These are phyloP conservation scores for Struthidea cinerea DNA, from an alignment of 2,113 vertebrate genomes.

Conservation along the genomic window DNA sequence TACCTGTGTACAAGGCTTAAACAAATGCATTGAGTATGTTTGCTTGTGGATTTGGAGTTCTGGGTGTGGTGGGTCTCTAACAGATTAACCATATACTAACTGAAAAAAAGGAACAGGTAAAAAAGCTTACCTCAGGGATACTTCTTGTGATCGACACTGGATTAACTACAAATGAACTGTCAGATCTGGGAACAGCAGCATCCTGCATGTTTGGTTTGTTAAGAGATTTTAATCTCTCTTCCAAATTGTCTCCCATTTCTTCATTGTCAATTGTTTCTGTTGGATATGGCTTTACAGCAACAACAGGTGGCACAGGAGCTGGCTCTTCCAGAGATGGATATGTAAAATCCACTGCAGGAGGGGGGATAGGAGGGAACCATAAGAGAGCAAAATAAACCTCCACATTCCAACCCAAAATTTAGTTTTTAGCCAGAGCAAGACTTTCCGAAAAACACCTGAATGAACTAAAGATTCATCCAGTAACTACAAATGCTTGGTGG, in stretches of 20 bases:
- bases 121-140: slow-evolving; percentile 82
- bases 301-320: slow-evolving; percentile 59
- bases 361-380: neutral
- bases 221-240: slow-evolving; percentile 61
- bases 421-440: neutral
- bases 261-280: slow-evolving; percentile 64
- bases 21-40: neutral
- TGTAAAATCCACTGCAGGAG: slow-evolving; percentile 87
- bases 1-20: neutral
- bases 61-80: neutral
- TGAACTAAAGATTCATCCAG: neutral
- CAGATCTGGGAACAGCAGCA: slow-evolving; percentile 53
- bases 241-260: slow-evolving; percentile 49
- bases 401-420: neutral
- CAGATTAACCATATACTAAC: neutral
- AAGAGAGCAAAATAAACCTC: neutral
- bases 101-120: neutral
- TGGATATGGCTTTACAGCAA: slow-evolving; percentile 51
- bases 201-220: slow-evolving; percentile 10
- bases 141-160: slow-evolving; percentile 66
- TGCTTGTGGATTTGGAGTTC: neutral
- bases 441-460: neutral
- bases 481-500: neutral
- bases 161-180: slow-evolving; percentile 49
- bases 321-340: slow-evolving; percentile 93